Conservation (phyloP, 1,140 invertebrate species). For the honey bee (Apis mellifera) region DNA sequence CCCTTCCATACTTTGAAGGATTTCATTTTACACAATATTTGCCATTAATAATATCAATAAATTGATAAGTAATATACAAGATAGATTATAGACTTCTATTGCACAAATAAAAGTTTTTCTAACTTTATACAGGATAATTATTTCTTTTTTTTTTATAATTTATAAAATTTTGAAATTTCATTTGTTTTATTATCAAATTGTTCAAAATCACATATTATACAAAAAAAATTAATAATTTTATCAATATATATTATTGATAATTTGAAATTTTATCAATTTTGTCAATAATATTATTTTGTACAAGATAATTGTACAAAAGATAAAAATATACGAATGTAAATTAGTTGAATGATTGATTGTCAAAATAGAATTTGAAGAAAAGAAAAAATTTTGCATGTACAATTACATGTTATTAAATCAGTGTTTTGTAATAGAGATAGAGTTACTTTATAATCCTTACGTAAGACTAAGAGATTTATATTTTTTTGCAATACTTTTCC, state of each 20-base stretch:
- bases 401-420: neutral
- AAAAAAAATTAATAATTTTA: neutral
- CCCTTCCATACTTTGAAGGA: neutral
- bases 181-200: neutral
- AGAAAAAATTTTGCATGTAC: neutral
- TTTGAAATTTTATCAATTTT: neutral
- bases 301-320: neutral
- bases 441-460: slow-evolving; percentile 5
- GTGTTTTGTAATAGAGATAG: neutral
- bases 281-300: neutral
- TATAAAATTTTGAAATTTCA: neutral
- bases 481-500: neutral
- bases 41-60: neutral
- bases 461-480: neutral
- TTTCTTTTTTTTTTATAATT: neutral
- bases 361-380: neutral
- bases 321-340: neutral
- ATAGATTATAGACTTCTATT: neutral
- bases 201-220: neutral
- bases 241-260: neutral
- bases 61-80: neutral
- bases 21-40: neutral
- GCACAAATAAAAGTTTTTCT: neutral
- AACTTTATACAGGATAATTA: neutral
- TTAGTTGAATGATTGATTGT: neutral